phyloP scores from a whole-genome alignment of 2,113 vertebrate genomes.

The Agelaius tricolor region DNA sequence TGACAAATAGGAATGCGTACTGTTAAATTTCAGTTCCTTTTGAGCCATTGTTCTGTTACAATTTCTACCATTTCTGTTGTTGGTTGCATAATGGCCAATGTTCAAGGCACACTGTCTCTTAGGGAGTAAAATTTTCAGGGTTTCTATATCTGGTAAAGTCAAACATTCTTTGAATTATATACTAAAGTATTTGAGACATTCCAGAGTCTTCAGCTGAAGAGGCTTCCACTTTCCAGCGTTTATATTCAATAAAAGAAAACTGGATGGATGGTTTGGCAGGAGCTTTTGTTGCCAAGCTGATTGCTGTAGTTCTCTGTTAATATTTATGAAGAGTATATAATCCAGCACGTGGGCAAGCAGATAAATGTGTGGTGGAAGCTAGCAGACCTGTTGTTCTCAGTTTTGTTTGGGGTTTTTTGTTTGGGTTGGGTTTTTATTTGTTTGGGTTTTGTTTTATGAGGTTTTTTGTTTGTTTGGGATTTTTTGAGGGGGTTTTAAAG shows the following conservation, averaged over 20 bases:
- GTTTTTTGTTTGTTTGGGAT: neutral
- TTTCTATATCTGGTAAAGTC: neutral
- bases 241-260: neutral
- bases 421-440: neutral
- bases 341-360: neutral
- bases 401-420: neutral
- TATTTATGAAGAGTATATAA: neutral
- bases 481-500: neutral
- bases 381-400: neutral
- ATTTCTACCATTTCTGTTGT: neutral
- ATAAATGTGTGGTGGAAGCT: neutral
- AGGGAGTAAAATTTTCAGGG: neutral
- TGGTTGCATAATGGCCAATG: neutral
- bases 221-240: neutral
- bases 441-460: neutral
- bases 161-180: constrained; percentile 1
- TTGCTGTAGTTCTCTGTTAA: neutral
- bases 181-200: constrained; percentile 32
- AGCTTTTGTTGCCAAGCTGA: neutral
- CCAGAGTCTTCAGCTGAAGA: constrained; percentile 3
- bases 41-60: neutral
- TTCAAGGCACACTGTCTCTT: neutral
- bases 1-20: neutral
- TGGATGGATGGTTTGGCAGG: neutral
- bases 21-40: neutral